Percentiles rank a stretch among this genome's conserved stretches.
phyloP scores from a whole-genome alignment of 2,797 vertebrate genomes.

The Urocyon cinereoargenteus region DNA sequence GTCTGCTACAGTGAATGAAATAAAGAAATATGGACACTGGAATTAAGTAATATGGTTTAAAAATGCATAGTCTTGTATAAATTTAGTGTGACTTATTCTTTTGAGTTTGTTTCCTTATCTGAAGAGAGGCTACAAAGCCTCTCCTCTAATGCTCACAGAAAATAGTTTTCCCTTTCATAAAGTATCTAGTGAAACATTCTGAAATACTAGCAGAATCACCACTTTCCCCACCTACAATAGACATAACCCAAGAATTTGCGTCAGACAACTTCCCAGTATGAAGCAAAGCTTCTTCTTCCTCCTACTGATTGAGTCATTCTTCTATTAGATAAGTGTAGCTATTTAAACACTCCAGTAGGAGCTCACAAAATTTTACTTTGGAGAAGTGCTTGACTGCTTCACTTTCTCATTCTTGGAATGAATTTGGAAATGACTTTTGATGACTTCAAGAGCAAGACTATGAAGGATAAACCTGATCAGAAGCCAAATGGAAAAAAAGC shows the following conservation, averaged over 20 bases:
- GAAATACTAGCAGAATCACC: conserved; percentile 54
- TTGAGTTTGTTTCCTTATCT: conserved; percentile 35
- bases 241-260: conserved; percentile 58
- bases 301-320: conserved; percentile 78
- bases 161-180: conserved; percentile 43
- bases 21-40: not conserved
- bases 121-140: not conserved
- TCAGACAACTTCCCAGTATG: conserved; percentile 78
- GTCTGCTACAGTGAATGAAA: not conserved
- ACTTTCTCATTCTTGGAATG: conserved; percentile 36
- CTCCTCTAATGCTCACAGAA: conserved; percentile 1
- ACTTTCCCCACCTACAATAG: conserved; percentile 64
- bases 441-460: conserved; percentile 69
- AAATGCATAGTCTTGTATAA: not conserved
- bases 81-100: not conserved
- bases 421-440: conserved; percentile 75
- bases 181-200: conserved; percentile 54
- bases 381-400: not conserved
- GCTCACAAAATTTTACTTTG: not conserved
- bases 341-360: conserved; percentile 1
- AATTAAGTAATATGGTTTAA: not conserved
- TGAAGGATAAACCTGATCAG: conserved; percentile 68
- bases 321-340: conserved; percentile 41
- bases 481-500: conserved; percentile 27
- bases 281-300: conserved; percentile 77